Conservation (phyloP, 2,888 invertebrate genomes). For the Agelastica alni region DNA sequence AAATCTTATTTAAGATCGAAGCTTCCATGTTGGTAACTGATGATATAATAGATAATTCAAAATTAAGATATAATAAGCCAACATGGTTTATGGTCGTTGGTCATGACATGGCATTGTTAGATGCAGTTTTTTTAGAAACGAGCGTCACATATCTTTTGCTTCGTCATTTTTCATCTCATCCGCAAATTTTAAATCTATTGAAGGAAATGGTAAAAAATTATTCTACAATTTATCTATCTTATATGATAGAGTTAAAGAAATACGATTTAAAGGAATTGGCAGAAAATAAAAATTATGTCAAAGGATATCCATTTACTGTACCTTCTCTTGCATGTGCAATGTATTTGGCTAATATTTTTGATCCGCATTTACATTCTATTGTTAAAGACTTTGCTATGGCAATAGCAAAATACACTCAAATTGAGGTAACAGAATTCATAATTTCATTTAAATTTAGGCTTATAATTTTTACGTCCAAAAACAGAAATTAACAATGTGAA, state of each 20-base stretch:
- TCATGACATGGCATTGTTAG: neutral
- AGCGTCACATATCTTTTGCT: neutral
- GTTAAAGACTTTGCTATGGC: neutral
- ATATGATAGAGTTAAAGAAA: neutral
- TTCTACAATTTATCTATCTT: neutral
- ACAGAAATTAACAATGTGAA: no score
- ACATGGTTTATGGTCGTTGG: neutral
- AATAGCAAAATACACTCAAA: no score
- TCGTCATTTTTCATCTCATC: neutral
- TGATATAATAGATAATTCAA: neutral
- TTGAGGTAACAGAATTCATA: no score
- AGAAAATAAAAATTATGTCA: neutral
- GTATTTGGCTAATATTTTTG: constrained; percentile 3
- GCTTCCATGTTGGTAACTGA: neutral
- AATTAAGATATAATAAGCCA: neutral
- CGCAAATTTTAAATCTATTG: neutral
- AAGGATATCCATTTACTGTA: neutral
- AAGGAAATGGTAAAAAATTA: neutral
- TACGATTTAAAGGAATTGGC: neutral
- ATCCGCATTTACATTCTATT: neutral
- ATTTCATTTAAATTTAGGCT: no score
- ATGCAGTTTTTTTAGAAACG: neutral
- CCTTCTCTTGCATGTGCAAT: neutral
- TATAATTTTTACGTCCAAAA: no score
- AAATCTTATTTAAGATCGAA: neutral